These are phyloP conservation scores for Oncorhynchus keta DNA, from an alignment of 2,113 vertebrate species.

Conservation along the genomic window DNA sequence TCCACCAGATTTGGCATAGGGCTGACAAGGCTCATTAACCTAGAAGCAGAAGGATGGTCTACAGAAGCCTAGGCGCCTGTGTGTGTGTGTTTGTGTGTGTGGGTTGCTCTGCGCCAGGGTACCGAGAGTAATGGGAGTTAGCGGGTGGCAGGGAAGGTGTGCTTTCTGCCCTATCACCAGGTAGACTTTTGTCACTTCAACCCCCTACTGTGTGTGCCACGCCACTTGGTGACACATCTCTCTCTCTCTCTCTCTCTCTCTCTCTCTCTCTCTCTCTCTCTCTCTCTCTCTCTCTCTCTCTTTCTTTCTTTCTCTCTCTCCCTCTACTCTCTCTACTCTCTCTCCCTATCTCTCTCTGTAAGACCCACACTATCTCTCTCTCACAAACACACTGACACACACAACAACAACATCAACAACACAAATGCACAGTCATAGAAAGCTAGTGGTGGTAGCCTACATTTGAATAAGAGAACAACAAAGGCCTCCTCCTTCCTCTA, in stretches of 20 bases:
- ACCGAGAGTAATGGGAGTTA: background rate
- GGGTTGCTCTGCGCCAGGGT: background rate
- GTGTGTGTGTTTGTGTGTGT: background rate
- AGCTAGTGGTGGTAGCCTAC: constrained; percentile 33
- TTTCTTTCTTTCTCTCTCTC: too few relatives aligned
- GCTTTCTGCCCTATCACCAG: background rate
- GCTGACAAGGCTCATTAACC: background rate
- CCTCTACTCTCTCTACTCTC: too few relatives aligned
- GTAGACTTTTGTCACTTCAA: background rate
- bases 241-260: too few relatives aligned
- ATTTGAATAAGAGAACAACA: constrained; percentile 61
- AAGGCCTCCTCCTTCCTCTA: constrained; percentile 52
- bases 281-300: too few relatives aligned
- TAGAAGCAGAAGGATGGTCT: background rate
- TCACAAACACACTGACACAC: constrained; percentile 1
- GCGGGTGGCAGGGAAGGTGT: background rate
- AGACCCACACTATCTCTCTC: constrained; percentile 3
- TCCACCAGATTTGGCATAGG: background rate
- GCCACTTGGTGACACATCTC: too few relatives aligned
- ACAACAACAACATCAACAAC: constrained; percentile 55
- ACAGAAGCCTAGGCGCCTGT: background rate
- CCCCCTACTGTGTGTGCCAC: background rate
- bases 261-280: background rate
- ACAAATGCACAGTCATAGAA: constrained; percentile 43
- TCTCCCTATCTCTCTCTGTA: background rate